Conservation (phyloP, 1,140 invertebrate genomes). For the Atopsyche davidsoni region DNA sequence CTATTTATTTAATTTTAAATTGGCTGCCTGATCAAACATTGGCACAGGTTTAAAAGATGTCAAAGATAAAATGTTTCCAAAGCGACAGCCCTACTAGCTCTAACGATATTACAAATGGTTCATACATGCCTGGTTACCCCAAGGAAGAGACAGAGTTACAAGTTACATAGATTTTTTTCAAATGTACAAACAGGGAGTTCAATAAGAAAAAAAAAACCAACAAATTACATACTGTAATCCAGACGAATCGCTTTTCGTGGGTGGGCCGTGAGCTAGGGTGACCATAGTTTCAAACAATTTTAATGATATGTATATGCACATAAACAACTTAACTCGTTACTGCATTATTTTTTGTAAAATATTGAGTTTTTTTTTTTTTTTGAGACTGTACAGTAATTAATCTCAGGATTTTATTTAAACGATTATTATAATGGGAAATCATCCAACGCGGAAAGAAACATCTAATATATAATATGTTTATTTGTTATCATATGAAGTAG, state of each 20-base stretch:
- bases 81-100: too few relatives aligned
- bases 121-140: not conserved
- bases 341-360: not conserved
- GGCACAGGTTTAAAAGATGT: too few relatives aligned
- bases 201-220: slow-evolving; percentile 5
- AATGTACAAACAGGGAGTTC: not conserved
- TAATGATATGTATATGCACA: not conserved
- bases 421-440: not conserved
- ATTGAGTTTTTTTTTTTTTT: not conserved
- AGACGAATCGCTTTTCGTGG: slow-evolving; percentile 15
- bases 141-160: not conserved
- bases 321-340: not conserved
- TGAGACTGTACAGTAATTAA: not conserved
- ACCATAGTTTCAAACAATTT: not conserved
- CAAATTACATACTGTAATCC: slow-evolving; percentile 18
- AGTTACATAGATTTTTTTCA: not conserved
- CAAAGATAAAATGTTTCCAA: too few relatives aligned
- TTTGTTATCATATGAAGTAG: too few relatives aligned
- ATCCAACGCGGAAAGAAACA: too few relatives aligned
- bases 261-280: slow-evolving; percentile 6
- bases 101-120: slow-evolving; percentile 1
- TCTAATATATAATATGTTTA: too few relatives aligned
- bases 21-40: too few relatives aligned
- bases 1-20: too few relatives aligned
- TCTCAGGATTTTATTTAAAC: not conserved